These are phyloP conservation scores for Lepidotrigona ventralis DNA, from an alignment of 1,140 invertebrate genomes.

Conservation along the genomic window DNA sequence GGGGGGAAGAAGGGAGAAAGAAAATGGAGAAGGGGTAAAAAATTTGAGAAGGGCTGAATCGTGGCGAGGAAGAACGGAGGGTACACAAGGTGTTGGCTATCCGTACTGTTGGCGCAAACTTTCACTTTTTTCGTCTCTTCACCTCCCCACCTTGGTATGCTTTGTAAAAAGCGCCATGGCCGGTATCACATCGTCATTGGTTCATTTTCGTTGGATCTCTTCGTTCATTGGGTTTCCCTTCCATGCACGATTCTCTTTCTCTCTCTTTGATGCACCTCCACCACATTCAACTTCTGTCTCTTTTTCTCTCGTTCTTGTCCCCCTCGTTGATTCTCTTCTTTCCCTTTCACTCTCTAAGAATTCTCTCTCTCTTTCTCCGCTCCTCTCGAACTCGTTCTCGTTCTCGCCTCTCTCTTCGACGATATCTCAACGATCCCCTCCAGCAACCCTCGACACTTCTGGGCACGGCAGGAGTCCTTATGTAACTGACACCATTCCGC, in stretches of 20 bases:
- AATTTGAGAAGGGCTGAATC: conserved; percentile 25
- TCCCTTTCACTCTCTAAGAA: conserved; percentile 38
- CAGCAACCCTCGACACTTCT: conserved; percentile 72
- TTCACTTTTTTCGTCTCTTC: conserved; percentile 77
- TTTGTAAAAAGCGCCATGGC: conserved; percentile 61
- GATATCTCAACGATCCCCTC: conserved; percentile 48
- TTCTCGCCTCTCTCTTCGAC: conserved; percentile 7
- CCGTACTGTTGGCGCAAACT: conserved; percentile 68
- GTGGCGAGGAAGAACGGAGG: conserved; percentile 32
- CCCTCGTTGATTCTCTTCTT: conserved; percentile 43
- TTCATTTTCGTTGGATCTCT: conserved; percentile 68
- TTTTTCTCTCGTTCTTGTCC: conserved; percentile 8
- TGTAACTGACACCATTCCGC: conserved; percentile 78
- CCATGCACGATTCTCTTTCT: conserved; percentile 25
- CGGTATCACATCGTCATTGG: conserved; percentile 66
- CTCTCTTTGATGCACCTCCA: conserved; percentile 29
- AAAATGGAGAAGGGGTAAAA: neutral
- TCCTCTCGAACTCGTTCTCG: conserved; percentile 24
- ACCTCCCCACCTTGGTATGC: conserved; percentile 43
- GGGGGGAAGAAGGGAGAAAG: no score
- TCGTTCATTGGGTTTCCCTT: conserved; percentile 67
- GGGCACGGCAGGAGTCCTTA: conserved; percentile 76
- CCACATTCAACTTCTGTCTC: neutral
- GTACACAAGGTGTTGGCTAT: conserved; percentile 53
- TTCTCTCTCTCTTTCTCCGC: conserved; percentile 59